Conservation (phyloP, 1,140 invertebrate species). For the Rhopalosiphum padi region DNA sequence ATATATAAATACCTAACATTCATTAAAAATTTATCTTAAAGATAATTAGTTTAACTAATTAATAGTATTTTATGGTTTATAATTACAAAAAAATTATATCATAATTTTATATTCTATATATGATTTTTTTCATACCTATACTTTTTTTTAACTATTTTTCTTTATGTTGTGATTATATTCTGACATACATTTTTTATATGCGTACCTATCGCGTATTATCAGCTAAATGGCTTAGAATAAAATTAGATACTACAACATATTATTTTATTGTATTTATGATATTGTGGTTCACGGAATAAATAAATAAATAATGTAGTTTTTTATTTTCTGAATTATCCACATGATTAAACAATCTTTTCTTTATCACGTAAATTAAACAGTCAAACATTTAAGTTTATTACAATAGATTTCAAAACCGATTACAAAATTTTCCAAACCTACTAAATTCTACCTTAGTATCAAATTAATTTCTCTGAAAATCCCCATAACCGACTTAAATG, state of each 20-base stretch:
- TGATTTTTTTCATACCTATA: neutral
- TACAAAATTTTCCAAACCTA: neutral
- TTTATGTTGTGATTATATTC: neutral
- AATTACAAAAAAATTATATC: neutral
- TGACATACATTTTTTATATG: neutral
- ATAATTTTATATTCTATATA: neutral
- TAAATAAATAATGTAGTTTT: neutral
- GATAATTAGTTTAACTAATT: neutral
- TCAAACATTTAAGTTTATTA: neutral
- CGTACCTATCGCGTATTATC: neutral
- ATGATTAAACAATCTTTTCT: neutral
- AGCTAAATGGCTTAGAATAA: neutral
- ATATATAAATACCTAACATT: neutral
- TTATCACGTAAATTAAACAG: neutral
- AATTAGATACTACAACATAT: neutral
- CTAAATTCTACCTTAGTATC: neutral
- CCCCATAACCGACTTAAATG: neutral
- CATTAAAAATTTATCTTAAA: neutral
- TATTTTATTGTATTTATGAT: neutral
- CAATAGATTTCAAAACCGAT: neutral
- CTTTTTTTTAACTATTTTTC: neutral
- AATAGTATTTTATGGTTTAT: neutral
- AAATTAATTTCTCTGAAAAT: neutral
- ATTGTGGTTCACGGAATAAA: neutral
- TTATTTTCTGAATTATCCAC: neutral